Evolutionary conservation across 1,140 invertebrate species (phyloP).

Genomic region (Danaus melanippus): DNA sequence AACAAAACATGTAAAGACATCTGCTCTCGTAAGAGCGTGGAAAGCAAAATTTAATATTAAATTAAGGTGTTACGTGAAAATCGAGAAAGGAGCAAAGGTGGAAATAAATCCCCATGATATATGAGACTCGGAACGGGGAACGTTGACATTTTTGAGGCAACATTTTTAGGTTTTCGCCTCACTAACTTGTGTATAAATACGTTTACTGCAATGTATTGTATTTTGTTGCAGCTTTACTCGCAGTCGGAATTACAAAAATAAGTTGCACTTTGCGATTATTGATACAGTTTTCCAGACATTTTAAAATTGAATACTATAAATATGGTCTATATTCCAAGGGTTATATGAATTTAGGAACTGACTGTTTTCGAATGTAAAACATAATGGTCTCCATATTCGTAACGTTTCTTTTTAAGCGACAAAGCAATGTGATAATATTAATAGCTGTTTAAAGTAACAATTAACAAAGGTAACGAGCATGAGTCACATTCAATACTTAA

Average conservation of each 20-base stretch:
- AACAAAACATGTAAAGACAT: slow-evolving; percentile 61
- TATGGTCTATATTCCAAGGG: too few relatives aligned
- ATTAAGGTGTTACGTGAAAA: slow-evolving; percentile 67
- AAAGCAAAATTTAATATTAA: slow-evolving; percentile 69
- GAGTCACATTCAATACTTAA: too few relatives aligned
- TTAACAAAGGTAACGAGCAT: too few relatives aligned
- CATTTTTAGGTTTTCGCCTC: slow-evolving; percentile 48
- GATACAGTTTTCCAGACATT: neutral
- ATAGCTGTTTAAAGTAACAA: too few relatives aligned
- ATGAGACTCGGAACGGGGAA: slow-evolving; percentile 43
- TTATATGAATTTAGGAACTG: too few relatives aligned
- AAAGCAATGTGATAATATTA: too few relatives aligned
- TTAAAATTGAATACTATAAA: too few relatives aligned
- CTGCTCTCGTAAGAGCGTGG: slow-evolving; percentile 38
- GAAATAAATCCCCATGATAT: slow-evolving; percentile 67
- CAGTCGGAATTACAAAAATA: slow-evolving; percentile 3
- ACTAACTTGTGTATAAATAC: slow-evolving; percentile 26
- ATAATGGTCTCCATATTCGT: too few relatives aligned
- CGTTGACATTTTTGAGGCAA: slow-evolving; percentile 67
- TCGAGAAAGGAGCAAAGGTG: slow-evolving; percentile 63
- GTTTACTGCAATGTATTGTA: slow-evolving; percentile 20
- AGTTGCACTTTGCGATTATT: slow-evolving; percentile 14
- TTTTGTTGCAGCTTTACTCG: slow-evolving; percentile 13
- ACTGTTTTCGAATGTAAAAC: too few relatives aligned
- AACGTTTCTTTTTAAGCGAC: too few relatives aligned